Conservation (phyloP, 2,888 invertebrate genomes). For the Platycheirus rosarum region DNA sequence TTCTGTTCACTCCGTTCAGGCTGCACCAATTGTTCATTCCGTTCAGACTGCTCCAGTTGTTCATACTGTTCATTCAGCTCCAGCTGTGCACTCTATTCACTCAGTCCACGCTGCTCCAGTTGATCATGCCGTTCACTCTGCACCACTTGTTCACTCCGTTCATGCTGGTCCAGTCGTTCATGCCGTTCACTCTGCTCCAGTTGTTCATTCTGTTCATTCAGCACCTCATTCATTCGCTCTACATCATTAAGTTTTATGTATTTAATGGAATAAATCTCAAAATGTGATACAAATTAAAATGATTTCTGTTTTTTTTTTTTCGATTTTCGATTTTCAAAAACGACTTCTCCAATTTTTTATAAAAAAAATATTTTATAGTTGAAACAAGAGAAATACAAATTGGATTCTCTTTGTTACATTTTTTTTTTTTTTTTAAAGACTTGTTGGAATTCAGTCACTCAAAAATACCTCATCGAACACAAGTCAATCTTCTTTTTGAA, state of each 20-base stretch:
- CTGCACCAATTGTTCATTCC: conserved; percentile 71
- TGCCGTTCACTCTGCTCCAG: conserved; percentile 18
- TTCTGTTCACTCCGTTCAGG: conserved; percentile 61
- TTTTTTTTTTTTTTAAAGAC: too few relatives aligned
- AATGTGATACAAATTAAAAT: neutral
- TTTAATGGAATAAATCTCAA: neutral
- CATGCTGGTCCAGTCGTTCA: conserved; percentile 57
- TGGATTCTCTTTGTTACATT: too few relatives aligned
- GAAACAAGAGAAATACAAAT: too few relatives aligned
- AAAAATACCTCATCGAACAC: too few relatives aligned
- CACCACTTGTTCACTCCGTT: neutral
- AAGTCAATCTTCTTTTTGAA: too few relatives aligned
- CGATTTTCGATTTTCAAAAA: too few relatives aligned
- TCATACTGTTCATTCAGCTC: conserved; percentile 72
- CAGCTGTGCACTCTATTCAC: conserved; percentile 52
- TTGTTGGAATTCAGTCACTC: too few relatives aligned
- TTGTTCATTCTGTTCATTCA: conserved; percentile 23
- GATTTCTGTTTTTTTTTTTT: too few relatives aligned
- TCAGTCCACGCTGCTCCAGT: conserved; percentile 11
- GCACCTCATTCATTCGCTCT: conserved; percentile 21
- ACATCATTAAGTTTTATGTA: conserved; percentile 8
- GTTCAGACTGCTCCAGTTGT: conserved; percentile 71
- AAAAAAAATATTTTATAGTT: too few relatives aligned
- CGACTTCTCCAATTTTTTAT: too few relatives aligned
- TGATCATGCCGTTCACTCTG: conserved; percentile 38